A percentile compares a stretch with the other conserved stretches of the same genome.
Conservation (phyloP, 2,888 invertebrate genomes). For the Phortica magna region DNA sequence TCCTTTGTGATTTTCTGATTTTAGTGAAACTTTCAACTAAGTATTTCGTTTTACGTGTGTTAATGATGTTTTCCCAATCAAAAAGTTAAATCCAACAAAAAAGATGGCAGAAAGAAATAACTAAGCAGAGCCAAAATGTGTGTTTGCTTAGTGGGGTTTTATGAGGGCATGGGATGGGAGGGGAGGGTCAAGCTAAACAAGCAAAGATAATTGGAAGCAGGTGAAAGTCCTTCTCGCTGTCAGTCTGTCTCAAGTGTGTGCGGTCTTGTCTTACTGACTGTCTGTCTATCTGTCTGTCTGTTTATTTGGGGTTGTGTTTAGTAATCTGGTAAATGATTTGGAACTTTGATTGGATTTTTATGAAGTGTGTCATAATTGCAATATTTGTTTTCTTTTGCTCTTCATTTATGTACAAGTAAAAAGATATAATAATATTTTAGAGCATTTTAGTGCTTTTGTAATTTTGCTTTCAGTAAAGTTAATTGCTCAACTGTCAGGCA, state of each 20-base stretch:
- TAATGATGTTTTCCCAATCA: conserved; percentile 75
- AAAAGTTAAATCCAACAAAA: conserved; percentile 65
- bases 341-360: conserved; percentile 23
- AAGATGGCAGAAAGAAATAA: not conserved
- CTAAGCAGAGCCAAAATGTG: not conserved
- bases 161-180: not conserved
- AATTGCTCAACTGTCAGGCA: conserved; percentile 14
- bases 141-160: not conserved
- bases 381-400: not conserved
- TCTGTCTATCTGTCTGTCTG: not conserved
- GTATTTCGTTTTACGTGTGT: conserved; percentile 63
- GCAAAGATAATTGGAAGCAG: conserved; percentile 72
- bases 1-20: conserved; percentile 33
- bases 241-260: not conserved
- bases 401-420: not conserved
- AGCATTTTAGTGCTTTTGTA: not conserved
- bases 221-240: not conserved
- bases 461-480: conserved; percentile 15
- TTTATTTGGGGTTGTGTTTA: not conserved
- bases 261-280: not conserved
- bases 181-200: conserved; percentile 64
- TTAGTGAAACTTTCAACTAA: conserved; percentile 39
- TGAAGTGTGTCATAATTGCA: conserved; percentile 21
- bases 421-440: not conserved
- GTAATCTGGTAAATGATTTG: conserved; percentile 27